phyloP scores from a whole-genome alignment of 2,113 vertebrate genomes.

The Manacus vitellinus region DNA sequence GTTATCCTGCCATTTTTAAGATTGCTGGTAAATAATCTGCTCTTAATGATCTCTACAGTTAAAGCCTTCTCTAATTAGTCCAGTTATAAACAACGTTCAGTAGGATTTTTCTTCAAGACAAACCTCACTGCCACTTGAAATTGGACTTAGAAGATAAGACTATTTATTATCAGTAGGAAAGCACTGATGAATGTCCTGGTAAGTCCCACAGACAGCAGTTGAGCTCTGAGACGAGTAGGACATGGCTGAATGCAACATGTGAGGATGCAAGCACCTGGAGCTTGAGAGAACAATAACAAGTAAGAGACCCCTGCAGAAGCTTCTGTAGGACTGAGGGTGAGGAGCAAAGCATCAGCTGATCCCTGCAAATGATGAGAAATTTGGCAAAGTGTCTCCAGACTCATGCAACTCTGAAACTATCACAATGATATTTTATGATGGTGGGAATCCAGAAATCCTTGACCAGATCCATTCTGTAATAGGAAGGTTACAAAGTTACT shows the following conservation, averaged over 20 bases:
- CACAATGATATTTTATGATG: neutral
- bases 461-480: neutral
- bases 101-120: conserved; percentile 19
- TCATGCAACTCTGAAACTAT: neutral
- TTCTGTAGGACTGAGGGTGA: neutral
- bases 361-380: neutral
- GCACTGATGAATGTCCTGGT: neutral
- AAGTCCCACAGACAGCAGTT: neutral
- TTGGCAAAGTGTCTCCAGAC: neutral
- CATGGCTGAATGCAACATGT: neutral
- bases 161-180: neutral
- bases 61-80: neutral
- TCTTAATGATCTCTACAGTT: neutral
- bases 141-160: neutral
- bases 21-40: neutral
- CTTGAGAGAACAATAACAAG: neutral
- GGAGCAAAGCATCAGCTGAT: neutral
- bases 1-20: neutral
- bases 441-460: neutral
- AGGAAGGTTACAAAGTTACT: neutral
- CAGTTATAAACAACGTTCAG: conserved; percentile 2
- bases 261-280: neutral
- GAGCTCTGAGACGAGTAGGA: neutral
- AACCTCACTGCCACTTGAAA: conserved; percentile 28
- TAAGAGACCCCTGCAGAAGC: neutral